Base-by-base conservation (phyloP, 2,797 vertebrate genomes). In the Antennarius maculatus region DNA sequence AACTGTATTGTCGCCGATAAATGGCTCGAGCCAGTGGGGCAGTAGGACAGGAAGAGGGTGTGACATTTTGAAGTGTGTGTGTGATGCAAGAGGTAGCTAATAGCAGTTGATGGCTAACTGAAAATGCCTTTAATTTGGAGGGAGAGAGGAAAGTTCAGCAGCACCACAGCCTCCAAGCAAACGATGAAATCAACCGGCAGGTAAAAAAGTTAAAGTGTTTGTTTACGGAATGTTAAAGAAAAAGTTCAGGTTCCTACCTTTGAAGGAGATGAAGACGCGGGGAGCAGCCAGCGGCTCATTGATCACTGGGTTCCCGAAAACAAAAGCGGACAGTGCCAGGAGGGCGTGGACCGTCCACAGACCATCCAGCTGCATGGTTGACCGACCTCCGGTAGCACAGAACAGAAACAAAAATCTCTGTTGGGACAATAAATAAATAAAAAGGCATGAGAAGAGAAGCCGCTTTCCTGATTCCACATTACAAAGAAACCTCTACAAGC, bases 241-340 rank as follows among this genome's bases (percentile, higher is more conserved):
- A 23, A 23, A 23, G 23, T 34, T 27, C 34, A 9, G 59, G 52
- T 61, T 79, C 84, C 61, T 91, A 94, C 94, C 94, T 93, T 94
- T 95, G 79, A 93, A 93, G 81, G 93, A 89, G 76, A 94, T 88
- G 82, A 92, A 93, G 77, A 95, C 93, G 0, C 94, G 90, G 16
- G 94, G 94, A 2, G 93, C 92, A 0, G 93, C 88, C 59, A 92
- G 18, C 0, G 86, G 74, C 37, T 94, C 93, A 0, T 51, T 88
- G 85, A 46, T 88, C 79, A 85, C 16, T 7, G 72, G 82, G 66
- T 81, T 92, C 54, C 86, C 88, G 23, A 85, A 61, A 29, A 71
- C 76, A 15, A 88, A 65, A 66, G 85, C 17, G 54, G 62, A 81
- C 76, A 94, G 82, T 42, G 79, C 81, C 88, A 93, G 86, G 65